phyloP scores from a whole-genome alignment of 2,888 invertebrate species.

The Mantis religiosa region DNA sequence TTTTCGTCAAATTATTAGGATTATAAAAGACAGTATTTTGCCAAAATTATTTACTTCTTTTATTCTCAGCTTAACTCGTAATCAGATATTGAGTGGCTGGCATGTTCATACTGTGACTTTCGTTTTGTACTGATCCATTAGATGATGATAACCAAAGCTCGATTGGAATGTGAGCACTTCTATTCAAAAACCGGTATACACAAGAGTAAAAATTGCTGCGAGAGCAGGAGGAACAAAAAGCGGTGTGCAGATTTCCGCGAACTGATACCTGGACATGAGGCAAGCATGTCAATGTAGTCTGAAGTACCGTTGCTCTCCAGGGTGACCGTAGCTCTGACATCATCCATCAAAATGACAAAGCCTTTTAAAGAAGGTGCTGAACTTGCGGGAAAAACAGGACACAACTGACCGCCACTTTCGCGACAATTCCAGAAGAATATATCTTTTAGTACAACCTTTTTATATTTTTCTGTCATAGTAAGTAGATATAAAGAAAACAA shows the following conservation, averaged over 20 bases:
- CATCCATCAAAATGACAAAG: conserved; percentile 24
- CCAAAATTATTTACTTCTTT: no score
- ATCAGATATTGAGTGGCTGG: no score
- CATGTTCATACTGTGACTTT: neutral
- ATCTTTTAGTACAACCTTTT: no score
- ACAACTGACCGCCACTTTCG: neutral
- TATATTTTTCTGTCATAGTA: no score
- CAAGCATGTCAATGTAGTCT: neutral
- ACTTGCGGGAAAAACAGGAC: conserved; percentile 14
- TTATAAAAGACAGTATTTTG: no score
- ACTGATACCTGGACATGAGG: neutral
- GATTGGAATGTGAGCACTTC: neutral
- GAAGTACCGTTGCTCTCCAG: neutral
- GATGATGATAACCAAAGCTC: neutral
- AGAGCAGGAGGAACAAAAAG: neutral
- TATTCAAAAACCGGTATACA: neutral
- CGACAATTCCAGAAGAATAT: no score
- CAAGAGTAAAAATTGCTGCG: neutral
- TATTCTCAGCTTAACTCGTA: no score
- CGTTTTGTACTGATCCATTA: neutral
- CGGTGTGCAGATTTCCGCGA: neutral
- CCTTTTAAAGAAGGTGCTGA: conserved; percentile 18
- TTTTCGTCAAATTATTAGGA: no score
- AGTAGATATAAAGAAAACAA: no score
- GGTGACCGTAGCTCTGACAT: neutral